Evolutionary conservation across 2,113 vertebrate genomes (phyloP).

Genomic region (Harpagus bidentatus): DNA sequence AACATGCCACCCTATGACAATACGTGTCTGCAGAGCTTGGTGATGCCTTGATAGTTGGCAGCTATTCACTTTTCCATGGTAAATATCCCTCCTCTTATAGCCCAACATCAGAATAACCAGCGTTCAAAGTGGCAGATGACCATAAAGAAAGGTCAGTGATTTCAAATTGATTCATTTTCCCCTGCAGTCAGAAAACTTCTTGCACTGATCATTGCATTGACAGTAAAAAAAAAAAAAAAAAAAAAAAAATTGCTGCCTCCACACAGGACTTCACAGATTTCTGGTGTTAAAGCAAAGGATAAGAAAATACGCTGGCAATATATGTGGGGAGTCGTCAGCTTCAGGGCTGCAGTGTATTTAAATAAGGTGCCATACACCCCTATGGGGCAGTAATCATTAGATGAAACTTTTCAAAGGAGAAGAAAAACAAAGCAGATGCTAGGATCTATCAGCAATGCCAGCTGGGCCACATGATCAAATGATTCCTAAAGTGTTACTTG

Average conservation of each 20-base stretch:
- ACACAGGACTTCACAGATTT: not conserved
- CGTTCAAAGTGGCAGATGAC: not conserved
- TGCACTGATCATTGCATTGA: not conserved
- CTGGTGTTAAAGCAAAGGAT: not conserved
- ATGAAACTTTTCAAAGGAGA: not conserved
- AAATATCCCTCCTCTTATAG: not conserved
- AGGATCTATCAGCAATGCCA: not conserved
- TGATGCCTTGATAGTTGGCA: not conserved
- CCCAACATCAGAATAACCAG: not conserved
- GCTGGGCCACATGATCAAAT: not conserved
- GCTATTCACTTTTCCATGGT: not conserved
- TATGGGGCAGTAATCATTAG: rapidly evolving
- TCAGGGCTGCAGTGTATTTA: not conserved
- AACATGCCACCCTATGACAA: constrained; percentile 24
- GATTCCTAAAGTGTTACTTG: not conserved
- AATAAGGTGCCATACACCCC: not conserved
- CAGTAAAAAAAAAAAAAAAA: not conserved
- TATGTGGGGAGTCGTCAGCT: not conserved
- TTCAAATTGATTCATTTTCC: not conserved
- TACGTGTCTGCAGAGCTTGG: not conserved
- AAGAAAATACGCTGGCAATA: not conserved
- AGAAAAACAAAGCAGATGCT: not conserved
- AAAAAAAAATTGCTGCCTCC: not conserved
- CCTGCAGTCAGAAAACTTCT: not conserved
- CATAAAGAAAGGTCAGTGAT: not conserved